Evolutionary conservation across 2,113 vertebrate species (phyloP).

Genomic region (Scopus umbretta): DNA sequence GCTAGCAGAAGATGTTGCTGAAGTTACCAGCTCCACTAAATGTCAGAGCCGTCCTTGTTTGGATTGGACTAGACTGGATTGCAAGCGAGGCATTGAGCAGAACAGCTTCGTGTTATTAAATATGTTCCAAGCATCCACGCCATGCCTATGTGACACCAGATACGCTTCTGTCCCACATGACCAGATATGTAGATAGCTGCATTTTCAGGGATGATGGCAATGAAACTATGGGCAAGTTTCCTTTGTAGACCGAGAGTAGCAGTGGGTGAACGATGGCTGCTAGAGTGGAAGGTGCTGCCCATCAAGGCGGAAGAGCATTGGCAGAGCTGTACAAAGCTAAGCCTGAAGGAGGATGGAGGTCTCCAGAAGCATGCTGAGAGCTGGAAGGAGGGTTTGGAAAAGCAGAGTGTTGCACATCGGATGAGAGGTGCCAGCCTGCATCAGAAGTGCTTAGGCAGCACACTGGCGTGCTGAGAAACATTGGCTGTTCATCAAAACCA

Average conservation of each 20-base stretch:
- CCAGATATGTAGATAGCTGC: not conserved
- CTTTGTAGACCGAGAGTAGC: not conserved
- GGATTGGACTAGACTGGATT: not conserved
- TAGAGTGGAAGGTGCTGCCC: not conserved
- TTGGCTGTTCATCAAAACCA: not conserved
- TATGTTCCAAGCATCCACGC: not conserved
- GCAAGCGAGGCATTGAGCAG: not conserved
- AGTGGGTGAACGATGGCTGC: not conserved
- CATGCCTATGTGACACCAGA: not conserved
- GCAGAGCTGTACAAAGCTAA: not conserved
- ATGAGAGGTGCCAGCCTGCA: not conserved
- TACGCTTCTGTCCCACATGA: not conserved
- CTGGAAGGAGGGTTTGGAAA: not conserved
- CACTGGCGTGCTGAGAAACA: not conserved
- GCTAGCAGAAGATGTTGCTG: not conserved
- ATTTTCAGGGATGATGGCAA: not conserved
- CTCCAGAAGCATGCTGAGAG: not conserved
- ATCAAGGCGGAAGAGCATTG: not conserved
- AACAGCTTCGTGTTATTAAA: not conserved
- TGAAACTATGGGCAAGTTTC: not conserved
- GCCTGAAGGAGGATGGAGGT: not conserved
- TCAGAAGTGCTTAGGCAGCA: not conserved
- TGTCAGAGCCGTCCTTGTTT: not conserved
- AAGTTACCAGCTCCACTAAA: not conserved
- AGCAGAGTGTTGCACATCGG: not conserved